Evolutionary conservation across 2,797 vertebrate species (phyloP), one percentile per base, ranked within the genome.

Genomic region (Pangasius macronema): DNA sequence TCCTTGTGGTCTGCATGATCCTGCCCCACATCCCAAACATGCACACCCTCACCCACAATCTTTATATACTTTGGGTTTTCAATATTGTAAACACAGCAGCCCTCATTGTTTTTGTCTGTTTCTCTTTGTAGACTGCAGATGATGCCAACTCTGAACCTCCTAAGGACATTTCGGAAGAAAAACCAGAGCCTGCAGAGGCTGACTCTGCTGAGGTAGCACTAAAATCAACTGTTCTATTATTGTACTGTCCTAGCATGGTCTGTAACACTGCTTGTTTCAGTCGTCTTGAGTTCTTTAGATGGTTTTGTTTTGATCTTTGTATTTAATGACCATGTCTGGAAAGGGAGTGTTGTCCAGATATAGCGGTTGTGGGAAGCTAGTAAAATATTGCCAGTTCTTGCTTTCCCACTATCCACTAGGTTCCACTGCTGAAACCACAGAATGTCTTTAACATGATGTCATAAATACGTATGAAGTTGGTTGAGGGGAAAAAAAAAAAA

Each of bases 91-190:
- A 80, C 82, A 36, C 7, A 33, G 11, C 18, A 8, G 2, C 46
- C 11, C 5, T 79, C 1, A 33, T 82, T 61, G 46, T 86, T 53
- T 79, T 59, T 85, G 87, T 16, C 42, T 85, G 84, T 92, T 86
- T 86, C 85, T 85, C 89, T 92, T 87, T 94, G 91, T 94, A 99
- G 98, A 96, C 94, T 92, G 94, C 95, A 94, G 96, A 97, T 96
- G 96, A 97, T 51, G 87, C 70, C 79, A 89, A 90, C 81, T 85
- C 89, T 70, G 81, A 92, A 68, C 91, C 91, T 5, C 90, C 92
- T 5, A 91, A 92, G 77, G 88, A 89, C 67, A 82, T 85, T 39
- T 88, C 76, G 1, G 91, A 88, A 16, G 92, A 88, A 10, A 90
- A 92, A 88, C 84, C 82, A 2, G 88, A 93, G 77, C 73, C 90